Conservation (phyloP, 2,113 vertebrate genomes). For the Upupa epops region DNA sequence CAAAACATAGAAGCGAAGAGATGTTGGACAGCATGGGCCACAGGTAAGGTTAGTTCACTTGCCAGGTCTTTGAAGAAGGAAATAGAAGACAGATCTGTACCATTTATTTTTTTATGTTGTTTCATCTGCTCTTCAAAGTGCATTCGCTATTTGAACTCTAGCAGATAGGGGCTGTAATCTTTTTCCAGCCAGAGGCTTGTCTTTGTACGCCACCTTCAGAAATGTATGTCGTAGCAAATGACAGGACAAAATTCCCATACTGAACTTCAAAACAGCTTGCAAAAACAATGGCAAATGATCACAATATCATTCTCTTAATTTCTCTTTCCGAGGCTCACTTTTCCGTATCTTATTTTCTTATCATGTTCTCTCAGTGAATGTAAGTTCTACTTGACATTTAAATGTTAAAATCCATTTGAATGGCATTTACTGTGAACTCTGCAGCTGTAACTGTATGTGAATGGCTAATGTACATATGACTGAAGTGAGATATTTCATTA, state of each 20-base stretch:
- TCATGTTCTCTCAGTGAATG: not conserved
- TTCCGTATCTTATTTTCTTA: not conserved
- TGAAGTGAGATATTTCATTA: not conserved
- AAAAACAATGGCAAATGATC: not conserved
- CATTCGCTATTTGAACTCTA: not conserved
- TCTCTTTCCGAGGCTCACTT: not conserved
- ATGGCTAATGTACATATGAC: not conserved
- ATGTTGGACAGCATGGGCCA: not conserved
- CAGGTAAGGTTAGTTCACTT: not conserved
- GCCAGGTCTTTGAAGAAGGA: not conserved
- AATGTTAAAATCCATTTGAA: conserved; percentile 43
- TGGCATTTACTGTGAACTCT: not conserved
- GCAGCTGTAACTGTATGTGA: not conserved
- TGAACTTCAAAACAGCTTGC: not conserved
- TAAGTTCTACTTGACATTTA: conserved; percentile 26
- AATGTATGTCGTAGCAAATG: not conserved
- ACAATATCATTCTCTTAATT: not conserved
- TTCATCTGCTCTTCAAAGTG: not conserved
- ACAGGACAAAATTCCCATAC: not conserved
- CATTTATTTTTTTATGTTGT: not conserved
- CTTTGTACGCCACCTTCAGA: not conserved
- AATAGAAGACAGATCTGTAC: not conserved
- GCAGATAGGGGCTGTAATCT: not conserved
- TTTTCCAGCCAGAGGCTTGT: not conserved
- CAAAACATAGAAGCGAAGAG: not conserved